Percentiles rank a stretch among this genome's conserved stretches.
Conservation (phyloP, 2,113 vertebrate genomes). For the Etia nguti region DNA sequence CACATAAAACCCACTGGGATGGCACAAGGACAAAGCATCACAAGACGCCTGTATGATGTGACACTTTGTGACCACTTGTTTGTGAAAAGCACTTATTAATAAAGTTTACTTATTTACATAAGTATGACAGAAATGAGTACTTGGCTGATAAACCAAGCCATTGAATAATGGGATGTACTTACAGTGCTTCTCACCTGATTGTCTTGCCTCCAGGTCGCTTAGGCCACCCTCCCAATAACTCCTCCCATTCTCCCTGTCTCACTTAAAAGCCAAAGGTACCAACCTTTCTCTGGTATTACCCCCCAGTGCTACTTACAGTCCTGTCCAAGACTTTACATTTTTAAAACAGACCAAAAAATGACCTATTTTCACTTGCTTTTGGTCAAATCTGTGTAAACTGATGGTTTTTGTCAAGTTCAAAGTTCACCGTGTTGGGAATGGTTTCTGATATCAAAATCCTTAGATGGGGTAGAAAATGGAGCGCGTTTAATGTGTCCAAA, state of each 20-base stretch:
- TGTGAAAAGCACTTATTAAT: too few relatives aligned
- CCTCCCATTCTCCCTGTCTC: background rate
- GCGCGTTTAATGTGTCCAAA: background rate
- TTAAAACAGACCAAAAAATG: background rate
- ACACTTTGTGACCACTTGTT: too few relatives aligned
- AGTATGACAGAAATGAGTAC: too few relatives aligned
- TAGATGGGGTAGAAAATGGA: background rate
- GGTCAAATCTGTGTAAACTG: background rate
- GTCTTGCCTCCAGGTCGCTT: background rate
- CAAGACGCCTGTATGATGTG: background rate
- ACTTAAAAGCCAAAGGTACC: background rate
- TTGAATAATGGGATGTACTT: too few relatives aligned
- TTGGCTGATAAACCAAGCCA: too few relatives aligned
- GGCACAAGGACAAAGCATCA: background rate
- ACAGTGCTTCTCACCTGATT: too few relatives aligned
- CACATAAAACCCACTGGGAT: background rate
- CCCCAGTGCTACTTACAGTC: too few relatives aligned
- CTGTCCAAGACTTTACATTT: background rate
- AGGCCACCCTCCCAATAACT: background rate
- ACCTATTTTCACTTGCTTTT: background rate
- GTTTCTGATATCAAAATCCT: background rate
- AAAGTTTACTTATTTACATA: too few relatives aligned
- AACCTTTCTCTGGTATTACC: background rate
- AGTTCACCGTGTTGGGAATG: accelerated
- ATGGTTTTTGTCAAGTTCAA: background rate